A percentile compares a stretch with the other conserved stretches of the same genome.
Evolutionary conservation across 2,113 vertebrate genomes (phyloP).

Genomic region (Xyrauchen texanus): DNA sequence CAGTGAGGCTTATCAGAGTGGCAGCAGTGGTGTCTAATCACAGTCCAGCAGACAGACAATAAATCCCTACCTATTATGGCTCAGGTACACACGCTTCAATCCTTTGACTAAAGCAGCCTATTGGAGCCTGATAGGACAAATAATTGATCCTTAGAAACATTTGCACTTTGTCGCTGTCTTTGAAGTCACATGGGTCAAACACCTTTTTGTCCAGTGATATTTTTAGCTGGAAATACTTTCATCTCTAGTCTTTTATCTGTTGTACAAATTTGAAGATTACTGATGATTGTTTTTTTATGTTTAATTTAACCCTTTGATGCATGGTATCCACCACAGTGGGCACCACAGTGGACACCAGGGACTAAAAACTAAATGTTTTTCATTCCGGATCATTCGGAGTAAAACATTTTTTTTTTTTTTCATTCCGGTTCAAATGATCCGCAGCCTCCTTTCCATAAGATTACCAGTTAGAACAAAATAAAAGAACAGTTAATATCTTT

Average conservation of each 20-base stretch:
- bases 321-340: no score
- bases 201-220: neutral
- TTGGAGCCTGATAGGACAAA: constrained; percentile 24
- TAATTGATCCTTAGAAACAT: constrained; percentile 3
- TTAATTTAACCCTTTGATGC: no score
- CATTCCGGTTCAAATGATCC: no score
- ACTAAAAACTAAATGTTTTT: no score
- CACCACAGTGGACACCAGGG: no score
- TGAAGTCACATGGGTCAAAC: neutral
- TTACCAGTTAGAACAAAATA: no score
- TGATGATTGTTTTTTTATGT: constrained; percentile 76
- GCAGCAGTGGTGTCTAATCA: constrained; percentile 82
- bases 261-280: constrained; percentile 56
- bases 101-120: constrained; percentile 36
- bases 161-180: constrained; percentile 23
- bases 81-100: constrained; percentile 46
- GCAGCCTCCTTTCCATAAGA: no score
- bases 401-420: no score
- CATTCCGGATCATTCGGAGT: no score
- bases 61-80: constrained; percentile 66
- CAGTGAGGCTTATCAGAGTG: constrained; percentile 79
- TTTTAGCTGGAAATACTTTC: constrained; percentile 35
- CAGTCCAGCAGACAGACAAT: constrained; percentile 72
- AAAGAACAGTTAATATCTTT: no score
- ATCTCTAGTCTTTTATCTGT: constrained; percentile 13